Base-by-base conservation (phyloP, 2,113 vertebrate genomes). In the Aptenodytes forsteri region DNA sequence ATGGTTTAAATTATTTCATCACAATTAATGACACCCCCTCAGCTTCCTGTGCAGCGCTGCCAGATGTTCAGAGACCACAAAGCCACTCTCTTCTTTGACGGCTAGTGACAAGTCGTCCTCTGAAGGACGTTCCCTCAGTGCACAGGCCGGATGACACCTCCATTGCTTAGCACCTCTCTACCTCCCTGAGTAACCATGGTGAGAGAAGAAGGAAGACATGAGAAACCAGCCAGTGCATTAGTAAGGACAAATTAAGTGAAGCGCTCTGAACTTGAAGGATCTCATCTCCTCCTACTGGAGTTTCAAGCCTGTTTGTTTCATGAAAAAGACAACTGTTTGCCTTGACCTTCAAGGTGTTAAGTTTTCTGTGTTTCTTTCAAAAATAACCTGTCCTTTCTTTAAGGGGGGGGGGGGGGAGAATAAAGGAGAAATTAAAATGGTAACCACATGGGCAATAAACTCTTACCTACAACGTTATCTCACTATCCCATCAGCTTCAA, bases 1-100 rank as follows among this genome's bases (percentile, higher is more conserved):
- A 99, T 99, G 99, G 99, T 99, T 99, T 99, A 99, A 99, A 99
- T 99, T 99, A 99, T 99, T 99, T 99, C 99, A 99, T 99, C 99
- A 99, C 99, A 99, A 99, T 99, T 99, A 99, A 99, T 99, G 99
- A 99, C 99, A 99, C 98, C 98, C 98, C 99, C 98, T 98, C 98
- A 98, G 98, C 98, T 98, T 98, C 99, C 99, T 98, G 98, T 98
- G 98, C 98, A 98, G 98, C 70, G 2, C 97, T 98, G 99, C 99
- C 99, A 99, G 99, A 99, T 99, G 99, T 99, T 99, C 99, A 88
- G 99, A 99, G 99, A 99, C 98, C 98, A 97, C 98, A 98, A 98
- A 98, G 98, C 98, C 98, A 99, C 98, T 98, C 98, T 98, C 98
- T 98, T 98, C 98, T 98, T 98, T 99, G 98, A 99, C 95, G 97